Percentiles rank a stretch among this genome's conserved stretches.
Conservation (phyloP, 2,888 invertebrate species). For the Hydroisotoma schaefferi region DNA sequence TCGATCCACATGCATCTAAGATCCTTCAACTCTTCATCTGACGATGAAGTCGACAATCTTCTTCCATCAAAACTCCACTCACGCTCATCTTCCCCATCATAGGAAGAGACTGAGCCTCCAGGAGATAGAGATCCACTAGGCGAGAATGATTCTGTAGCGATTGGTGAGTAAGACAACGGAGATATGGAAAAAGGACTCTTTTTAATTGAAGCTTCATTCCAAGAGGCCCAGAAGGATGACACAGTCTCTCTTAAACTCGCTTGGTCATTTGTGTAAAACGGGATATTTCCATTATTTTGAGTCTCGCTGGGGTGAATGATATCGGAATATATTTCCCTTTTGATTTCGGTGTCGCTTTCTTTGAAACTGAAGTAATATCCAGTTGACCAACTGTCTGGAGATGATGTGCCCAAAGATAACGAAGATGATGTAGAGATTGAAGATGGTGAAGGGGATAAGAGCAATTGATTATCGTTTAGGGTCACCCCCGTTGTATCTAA, state of each 20-base stretch:
- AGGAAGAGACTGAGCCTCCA: not conserved
- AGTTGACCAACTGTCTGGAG: not conserved
- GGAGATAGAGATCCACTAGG: not conserved
- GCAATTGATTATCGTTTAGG: not conserved
- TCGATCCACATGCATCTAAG: conserved; percentile 76
- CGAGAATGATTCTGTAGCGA: no score
- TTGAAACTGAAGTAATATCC: conserved; percentile 2
- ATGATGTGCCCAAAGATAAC: not conserved
- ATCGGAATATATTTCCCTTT: no score
- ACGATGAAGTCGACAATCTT: conserved; percentile 2
- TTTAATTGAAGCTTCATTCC: not conserved
- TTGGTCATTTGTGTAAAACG: not conserved
- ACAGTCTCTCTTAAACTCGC: not conserved
- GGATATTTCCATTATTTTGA: not conserved
- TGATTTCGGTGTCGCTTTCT: not conserved
- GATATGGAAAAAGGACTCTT: not conserved
- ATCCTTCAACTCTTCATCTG: not conserved
- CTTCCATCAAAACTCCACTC: not conserved
- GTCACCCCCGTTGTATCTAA: not conserved
- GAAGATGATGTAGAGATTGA: not conserved
- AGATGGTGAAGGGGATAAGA: not conserved
- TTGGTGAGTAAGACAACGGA: not conserved
- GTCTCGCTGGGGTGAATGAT: not conserved
- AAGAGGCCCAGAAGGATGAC: not conserved
- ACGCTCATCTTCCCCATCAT: conserved; percentile 6